Percentiles rank a stretch among this genome's conserved stretches.
phyloP scores from a whole-genome alignment of 2,888 invertebrate species.

The Pilophorus perplexus region DNA sequence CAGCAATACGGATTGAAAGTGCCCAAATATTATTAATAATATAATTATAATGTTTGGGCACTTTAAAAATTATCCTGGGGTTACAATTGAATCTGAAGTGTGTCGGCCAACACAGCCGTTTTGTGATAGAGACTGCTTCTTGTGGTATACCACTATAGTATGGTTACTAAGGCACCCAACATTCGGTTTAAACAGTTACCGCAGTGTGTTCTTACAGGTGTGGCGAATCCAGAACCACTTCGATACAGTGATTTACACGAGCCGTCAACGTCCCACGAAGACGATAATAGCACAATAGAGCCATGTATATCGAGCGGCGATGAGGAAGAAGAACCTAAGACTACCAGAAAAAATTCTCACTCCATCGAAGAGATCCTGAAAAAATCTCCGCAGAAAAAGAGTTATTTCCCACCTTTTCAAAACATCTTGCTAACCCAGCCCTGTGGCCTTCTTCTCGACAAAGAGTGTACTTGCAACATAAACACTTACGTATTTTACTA shows the following conservation, averaged over 20 bases:
- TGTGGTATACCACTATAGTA: too few species aligned
- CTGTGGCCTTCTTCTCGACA: slow-evolving; percentile 50
- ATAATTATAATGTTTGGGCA: too few species aligned
- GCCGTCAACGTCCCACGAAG: slow-evolving; percentile 26
- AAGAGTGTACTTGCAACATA: slow-evolving; percentile 50
- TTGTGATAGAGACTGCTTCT: too few species aligned
- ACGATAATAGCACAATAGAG: neutral
- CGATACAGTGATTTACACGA: slow-evolving; percentile 5
- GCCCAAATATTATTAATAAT: too few species aligned
- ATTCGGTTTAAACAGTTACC: too few species aligned
- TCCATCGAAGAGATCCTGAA: slow-evolving; percentile 60
- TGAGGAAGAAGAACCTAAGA: slow-evolving; percentile 41
- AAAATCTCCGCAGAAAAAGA: slow-evolving; percentile 43
- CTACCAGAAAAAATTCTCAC: slow-evolving; percentile 73
- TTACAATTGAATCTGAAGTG: too few species aligned
- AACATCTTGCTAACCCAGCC: slow-evolving; percentile 49
- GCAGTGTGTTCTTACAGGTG: slow-evolving; percentile 4
- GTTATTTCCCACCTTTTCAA: slow-evolving; percentile 32
- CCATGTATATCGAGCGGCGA: slow-evolving; percentile 14
- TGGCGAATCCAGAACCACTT: slow-evolving; percentile 8
- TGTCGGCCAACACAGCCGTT: too few species aligned
- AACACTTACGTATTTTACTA: slow-evolving; percentile 31
- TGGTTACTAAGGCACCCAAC: too few species aligned
- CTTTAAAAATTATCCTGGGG: too few species aligned
- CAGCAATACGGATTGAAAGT: too few species aligned